Evolutionary conservation across 2,797 vertebrate genomes (phyloP).

Genomic region (Poeciliopsis presidionis): DNA sequence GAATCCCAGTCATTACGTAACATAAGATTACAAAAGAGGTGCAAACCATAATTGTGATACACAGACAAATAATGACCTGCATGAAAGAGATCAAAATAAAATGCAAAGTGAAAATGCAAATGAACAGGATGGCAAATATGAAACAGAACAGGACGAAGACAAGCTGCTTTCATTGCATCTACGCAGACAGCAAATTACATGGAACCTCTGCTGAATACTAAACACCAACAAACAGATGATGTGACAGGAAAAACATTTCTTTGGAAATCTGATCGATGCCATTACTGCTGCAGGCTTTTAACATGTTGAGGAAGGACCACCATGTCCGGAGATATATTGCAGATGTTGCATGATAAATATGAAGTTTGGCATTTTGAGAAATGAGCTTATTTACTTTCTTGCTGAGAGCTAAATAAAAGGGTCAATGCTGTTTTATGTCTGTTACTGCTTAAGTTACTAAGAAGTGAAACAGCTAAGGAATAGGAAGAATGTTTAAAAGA

Average conservation of each 20-base stretch:
- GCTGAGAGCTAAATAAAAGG: background rate
- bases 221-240: constrained; percentile 22
- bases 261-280: constrained; percentile 1
- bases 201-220: constrained; percentile 20
- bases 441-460: background rate
- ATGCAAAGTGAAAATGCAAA: constrained; percentile 40
- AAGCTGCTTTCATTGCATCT: constrained; percentile 18
- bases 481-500: background rate
- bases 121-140: constrained; percentile 9
- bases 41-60: constrained; percentile 10
- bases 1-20: background rate
- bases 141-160: constrained; percentile 3
- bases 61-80: background rate
- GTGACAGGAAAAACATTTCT: constrained; percentile 9
- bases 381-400: constrained; percentile 5
- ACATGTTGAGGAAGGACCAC: constrained; percentile 3
- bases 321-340: background rate
- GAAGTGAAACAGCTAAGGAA: background rate
- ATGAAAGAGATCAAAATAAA: constrained; percentile 15
- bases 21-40: background rate
- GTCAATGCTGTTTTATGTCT: background rate
- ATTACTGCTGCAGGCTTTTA: constrained; percentile 3
- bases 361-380: constrained; percentile 5
- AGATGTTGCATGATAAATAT: background rate
- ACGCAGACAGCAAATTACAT: constrained; percentile 4